phyloP scores from a whole-genome alignment of 2,797 vertebrate genomes.

The Dendrocincla tyrannina region DNA sequence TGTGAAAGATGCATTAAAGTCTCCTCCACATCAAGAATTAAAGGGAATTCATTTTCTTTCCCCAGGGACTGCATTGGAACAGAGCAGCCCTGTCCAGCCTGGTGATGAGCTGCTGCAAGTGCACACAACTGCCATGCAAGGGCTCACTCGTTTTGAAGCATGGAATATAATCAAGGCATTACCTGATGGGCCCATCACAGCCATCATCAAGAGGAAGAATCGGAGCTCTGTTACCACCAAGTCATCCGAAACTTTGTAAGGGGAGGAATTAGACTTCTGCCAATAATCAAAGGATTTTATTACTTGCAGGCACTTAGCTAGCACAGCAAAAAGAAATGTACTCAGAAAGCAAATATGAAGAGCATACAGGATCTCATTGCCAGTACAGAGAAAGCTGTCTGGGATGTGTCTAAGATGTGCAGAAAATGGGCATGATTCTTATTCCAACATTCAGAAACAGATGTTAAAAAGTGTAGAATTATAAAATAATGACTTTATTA shows the following conservation, averaged over 20 bases:
- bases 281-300: background rate
- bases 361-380: background rate
- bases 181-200: slow-evolving; percentile 82
- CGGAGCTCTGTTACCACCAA: slow-evolving; percentile 28
- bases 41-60: background rate
- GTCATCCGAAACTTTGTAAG: slow-evolving; percentile 28
- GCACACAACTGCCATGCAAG: slow-evolving; percentile 79
- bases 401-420: background rate
- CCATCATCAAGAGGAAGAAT: slow-evolving; percentile 77
- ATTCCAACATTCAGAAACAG: background rate
- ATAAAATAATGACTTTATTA: slow-evolving; percentile 26
- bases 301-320: background rate
- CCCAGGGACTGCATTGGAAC: slow-evolving; percentile 81
- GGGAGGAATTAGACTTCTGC: background rate
- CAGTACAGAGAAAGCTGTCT: background rate
- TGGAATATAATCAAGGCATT: slow-evolving; percentile 90
- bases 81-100: slow-evolving; percentile 78
- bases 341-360: background rate
- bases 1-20: background rate
- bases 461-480: background rate
- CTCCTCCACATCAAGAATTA: background rate
- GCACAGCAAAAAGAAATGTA: background rate
- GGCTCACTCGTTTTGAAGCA: slow-evolving; percentile 90
- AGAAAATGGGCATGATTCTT: background rate
- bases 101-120: slow-evolving; percentile 89